Evolutionary conservation across 2,113 vertebrate species (phyloP).

Genomic region (Ondatra zibethicus): DNA sequence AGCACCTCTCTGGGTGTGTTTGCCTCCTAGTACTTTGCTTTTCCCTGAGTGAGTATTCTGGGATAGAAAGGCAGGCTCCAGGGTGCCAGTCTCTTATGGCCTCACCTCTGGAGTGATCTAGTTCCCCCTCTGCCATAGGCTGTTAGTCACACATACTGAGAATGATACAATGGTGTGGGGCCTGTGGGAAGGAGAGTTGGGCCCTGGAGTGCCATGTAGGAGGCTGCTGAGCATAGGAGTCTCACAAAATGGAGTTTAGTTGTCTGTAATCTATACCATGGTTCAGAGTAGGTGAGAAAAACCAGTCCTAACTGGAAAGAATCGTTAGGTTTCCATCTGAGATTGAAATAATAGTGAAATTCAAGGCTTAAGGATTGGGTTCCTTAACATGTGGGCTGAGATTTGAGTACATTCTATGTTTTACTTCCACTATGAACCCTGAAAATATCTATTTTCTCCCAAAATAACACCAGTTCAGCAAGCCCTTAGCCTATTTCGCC

Average conservation of each 20-base stretch:
- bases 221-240: background rate
- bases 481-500: constrained; percentile 31
- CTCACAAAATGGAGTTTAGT: background rate
- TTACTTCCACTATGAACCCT: constrained; percentile 34
- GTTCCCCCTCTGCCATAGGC: background rate
- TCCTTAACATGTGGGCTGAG: constrained; percentile 36
- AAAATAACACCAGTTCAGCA: constrained; percentile 46
- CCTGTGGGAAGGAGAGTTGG: fast-evolving
- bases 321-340: background rate
- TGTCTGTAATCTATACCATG: background rate
- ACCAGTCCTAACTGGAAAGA: background rate
- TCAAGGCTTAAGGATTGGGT: background rate
- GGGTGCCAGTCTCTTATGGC: background rate
- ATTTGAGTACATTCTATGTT: background rate
- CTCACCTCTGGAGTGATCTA: background rate
- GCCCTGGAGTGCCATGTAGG: fast-evolving
- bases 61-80: background rate
- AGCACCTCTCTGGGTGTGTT: background rate
- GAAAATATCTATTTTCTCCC: constrained; percentile 46
- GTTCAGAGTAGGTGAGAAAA: background rate
- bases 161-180: fast-evolving
- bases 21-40: background rate
- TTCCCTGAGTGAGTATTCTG: background rate
- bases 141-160: background rate
- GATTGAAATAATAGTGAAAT: constrained; percentile 50